Evolutionary conservation across 2,113 vertebrate species (phyloP), one percentile per base, ranked within the genome.

Genomic region (Pavo muticus): DNA sequence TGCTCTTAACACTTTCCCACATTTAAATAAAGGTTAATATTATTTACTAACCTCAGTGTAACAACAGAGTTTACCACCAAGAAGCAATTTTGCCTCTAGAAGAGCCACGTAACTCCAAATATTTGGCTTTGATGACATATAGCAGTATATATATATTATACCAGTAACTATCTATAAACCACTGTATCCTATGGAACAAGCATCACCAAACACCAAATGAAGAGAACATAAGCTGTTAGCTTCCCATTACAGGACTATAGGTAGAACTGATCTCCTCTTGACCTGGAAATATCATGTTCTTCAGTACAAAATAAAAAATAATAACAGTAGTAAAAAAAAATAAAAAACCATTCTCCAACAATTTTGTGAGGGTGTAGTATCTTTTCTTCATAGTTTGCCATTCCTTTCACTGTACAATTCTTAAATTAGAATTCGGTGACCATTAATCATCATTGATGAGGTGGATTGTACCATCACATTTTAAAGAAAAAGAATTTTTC

Each of bases 191-290:
- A n/a, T 4, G 23, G 27, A 70, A 15, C 30, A 45, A 60, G 39
- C 85, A 76, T 50, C 27, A 17, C 3, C 32, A 72, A 48, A 35
- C 3, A 12, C 18, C 54, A 56, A 32, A 19, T 24, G 29, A 65
- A 47, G 9, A 18, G n/a, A 84, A 54, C 6, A 71, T 14, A 50
- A 57, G n/a, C 45, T 21, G 0, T 7, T 77, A 64, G 1, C 2
- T 18, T 56, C 24, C 11, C 3, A 3, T 60, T 57, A 24, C 1
- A 2, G 0, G 0, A 14, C 4, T 4, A 9, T 9, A 1, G 18
- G 2, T 50, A 84, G 67, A 78, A 9, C 6, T 59, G 5, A 37
- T 44, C 15, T 44, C 40, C 12, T 83, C 19, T 57, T 81, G 5
- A 48, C 9, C 6, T 67, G 15, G 39, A 54, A 65, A 65, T 47